Base-by-base conservation (phyloP, 2,888 invertebrate genomes). In the Andrena praecox region DNA sequence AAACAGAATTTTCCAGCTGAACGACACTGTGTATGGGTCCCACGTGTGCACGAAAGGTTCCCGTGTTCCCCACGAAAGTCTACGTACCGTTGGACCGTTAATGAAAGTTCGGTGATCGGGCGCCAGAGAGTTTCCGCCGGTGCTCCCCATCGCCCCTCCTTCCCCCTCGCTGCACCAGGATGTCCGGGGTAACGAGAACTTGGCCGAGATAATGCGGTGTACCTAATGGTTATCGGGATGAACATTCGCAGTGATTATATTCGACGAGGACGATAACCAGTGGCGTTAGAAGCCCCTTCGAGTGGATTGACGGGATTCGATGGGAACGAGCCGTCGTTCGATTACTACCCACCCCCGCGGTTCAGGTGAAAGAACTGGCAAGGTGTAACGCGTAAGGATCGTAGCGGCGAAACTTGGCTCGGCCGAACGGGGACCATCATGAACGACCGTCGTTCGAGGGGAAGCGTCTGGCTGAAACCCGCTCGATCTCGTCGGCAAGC, bases 121-220 rank as follows among this genome's bases (percentile, higher is more conserved):
- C 42, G n/a, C 35, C 0, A 16, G 42, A 35, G 50, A 16, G 20
- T 60, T 24, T 24, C 16, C 12, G 27, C 42, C 42, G 2, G 42
- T 42, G 5, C 8, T 35, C 35, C 10, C 42, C 35, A 2, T 2
- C 35, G 10, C 2, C 35, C 35, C 35, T 35, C 2, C 35, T 7
- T 0, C 1, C 35, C 42, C 12, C 42, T 12, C 42, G 42, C 20
- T 35, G 16, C 29, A 16, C 27, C 59, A 80, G 70, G 80, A 74
- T 64, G 67, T 67, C 7, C 31, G 12, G 66, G 66, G 48, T 75
- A 72, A 79, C 62, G 79, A 78, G 75, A 66, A 79, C 72, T 69
- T 66, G 72, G 56, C 72, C 27, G 78, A 69, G 82, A 60, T 82
- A 79, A 73, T 64, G 82, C 62, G 54, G 35, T 48, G 75, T 42